Percentiles rank a stretch among this genome's conserved stretches.
Conservation (phyloP, 2,888 invertebrate species). For the Epirrhoe tristata region DNA sequence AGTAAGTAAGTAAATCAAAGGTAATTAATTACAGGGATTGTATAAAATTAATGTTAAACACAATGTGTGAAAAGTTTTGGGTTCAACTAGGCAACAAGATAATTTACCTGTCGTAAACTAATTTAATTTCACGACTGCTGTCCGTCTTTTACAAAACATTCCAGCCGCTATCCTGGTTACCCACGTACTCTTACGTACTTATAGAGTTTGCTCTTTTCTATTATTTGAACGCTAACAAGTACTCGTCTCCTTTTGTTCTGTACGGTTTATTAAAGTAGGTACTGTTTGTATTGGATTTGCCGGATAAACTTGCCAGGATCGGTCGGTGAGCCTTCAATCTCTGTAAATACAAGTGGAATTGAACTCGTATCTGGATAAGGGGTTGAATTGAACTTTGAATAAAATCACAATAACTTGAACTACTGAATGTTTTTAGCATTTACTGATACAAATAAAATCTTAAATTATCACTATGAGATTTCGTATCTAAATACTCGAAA, state of each 20-base stretch:
- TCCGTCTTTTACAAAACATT: constrained; percentile 2
- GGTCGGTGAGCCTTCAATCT: constrained; percentile 34
- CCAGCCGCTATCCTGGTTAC: not conserved
- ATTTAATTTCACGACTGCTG: too few species aligned
- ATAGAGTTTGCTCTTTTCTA: constrained; percentile 76
- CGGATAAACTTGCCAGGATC: constrained; percentile 46
- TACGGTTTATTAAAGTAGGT: constrained; percentile 55
- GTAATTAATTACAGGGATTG: too few species aligned
- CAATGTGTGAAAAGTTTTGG: too few species aligned
- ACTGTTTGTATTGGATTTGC: constrained; percentile 56
- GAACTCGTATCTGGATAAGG: constrained; percentile 28
- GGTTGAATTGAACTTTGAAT: constrained; percentile 24
- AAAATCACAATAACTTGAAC: constrained; percentile 6
- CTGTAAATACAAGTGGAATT: constrained; percentile 34
- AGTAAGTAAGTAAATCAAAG: too few species aligned
- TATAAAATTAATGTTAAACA: too few species aligned
- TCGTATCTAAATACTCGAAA: too few species aligned
- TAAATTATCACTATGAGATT: not conserved
- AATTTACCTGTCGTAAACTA: too few species aligned
- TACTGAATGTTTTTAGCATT: not conserved
- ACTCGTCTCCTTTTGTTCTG: constrained; percentile 58
- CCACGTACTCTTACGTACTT: constrained; percentile 6
- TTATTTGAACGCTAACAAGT: constrained; percentile 70
- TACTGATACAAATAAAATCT: not conserved
- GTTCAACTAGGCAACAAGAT: too few species aligned